A percentile compares a stretch with the other conserved stretches of the same genome.
These are phyloP conservation scores for Stichopus chloronotus DNA, from an alignment of 35 echinoderm and acorn worm genomes.

Conservation along the genomic window DNA sequence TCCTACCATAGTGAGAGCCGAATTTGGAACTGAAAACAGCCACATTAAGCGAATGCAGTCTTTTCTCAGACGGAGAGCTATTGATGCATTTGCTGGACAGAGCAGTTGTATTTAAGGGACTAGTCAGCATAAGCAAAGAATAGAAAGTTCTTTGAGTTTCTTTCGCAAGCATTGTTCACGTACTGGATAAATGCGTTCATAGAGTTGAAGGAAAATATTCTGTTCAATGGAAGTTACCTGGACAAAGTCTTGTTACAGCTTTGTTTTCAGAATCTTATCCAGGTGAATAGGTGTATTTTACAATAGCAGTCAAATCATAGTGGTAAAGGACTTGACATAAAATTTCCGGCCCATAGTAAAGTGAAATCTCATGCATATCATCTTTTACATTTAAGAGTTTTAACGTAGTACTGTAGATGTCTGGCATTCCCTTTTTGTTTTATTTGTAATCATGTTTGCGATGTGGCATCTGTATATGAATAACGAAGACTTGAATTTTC, in stretches of 20 bases:
- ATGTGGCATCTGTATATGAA: no score
- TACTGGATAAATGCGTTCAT: constrained; percentile 73
- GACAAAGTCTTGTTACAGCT: constrained; percentile 71
- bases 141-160: constrained; percentile 38
- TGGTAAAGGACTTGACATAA: background rate
- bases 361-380: no score
- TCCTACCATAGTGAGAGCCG: constrained; percentile 29
- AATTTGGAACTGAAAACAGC: no score
- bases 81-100: background rate
- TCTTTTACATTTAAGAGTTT: no score
- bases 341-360: no score
- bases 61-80: constrained; percentile 27
- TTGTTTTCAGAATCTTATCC: constrained; percentile 42
- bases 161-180: constrained; percentile 56
- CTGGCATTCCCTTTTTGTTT: no score
- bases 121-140: constrained; percentile 38
- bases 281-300: constrained; percentile 9
- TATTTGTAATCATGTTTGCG: no score
- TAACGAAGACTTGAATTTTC: no score
- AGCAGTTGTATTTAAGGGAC: constrained; percentile 26
- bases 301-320: background rate
- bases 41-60: constrained; percentile 55
- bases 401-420: no score
- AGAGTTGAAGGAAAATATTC: constrained; percentile 29
- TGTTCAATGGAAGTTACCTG: constrained; percentile 49